A percentile compares a stretch with the other conserved stretches of the same genome.
Evolutionary conservation across 2,888 invertebrate species (phyloP).

Genomic region (Ormyrus thymus): DNA sequence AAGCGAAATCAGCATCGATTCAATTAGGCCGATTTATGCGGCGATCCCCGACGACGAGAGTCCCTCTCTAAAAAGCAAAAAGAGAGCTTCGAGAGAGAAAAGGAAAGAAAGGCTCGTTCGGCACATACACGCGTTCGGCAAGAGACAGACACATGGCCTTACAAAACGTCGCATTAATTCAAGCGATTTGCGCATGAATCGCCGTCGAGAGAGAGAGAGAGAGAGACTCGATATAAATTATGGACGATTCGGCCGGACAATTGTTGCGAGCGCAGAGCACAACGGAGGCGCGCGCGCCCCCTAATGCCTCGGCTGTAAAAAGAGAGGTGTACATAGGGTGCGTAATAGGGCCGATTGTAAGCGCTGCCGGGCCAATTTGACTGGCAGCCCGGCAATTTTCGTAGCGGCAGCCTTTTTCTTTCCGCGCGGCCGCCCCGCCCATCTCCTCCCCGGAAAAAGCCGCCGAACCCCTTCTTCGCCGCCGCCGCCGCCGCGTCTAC

Average conservation of each 20-base stretch:
- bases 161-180: conserved; percentile 52
- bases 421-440: conserved; percentile 50
- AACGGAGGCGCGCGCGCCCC: conserved; percentile 56
- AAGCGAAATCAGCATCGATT: conserved; percentile 24
- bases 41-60: background rate
- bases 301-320: conserved; percentile 52
- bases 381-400: conserved; percentile 72
- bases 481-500: conserved; percentile 45
- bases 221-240: conserved; percentile 43
- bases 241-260: conserved; percentile 48
- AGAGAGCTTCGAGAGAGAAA: background rate
- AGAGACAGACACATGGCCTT: background rate
- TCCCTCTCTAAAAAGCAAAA: background rate
- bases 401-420: conserved; percentile 11
- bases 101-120: background rate
- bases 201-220: background rate
- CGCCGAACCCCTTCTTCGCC: conserved; percentile 57
- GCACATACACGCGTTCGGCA: background rate
- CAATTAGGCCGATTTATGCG: conserved; percentile 28
- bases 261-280: conserved; percentile 25
- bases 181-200: conserved; percentile 43
- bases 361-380: conserved; percentile 73
- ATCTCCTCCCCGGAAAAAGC: conserved; percentile 62
- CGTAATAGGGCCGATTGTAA: conserved; percentile 74
- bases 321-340: conserved; percentile 61